phyloP scores from a whole-genome alignment of 2,888 invertebrate species.

The Spodoptera littoralis region DNA sequence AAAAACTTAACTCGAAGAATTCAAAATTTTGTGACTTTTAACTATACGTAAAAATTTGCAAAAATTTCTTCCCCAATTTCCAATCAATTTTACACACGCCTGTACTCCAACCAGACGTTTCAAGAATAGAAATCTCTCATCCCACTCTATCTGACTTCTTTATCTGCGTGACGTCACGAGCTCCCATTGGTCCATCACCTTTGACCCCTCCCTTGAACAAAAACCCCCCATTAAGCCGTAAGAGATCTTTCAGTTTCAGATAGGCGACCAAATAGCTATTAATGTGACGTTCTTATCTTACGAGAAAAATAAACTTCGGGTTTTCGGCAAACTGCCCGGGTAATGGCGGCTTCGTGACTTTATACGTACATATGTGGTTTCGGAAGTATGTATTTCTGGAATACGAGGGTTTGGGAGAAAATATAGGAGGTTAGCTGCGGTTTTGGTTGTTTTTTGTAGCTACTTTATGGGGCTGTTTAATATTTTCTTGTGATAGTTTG shows the following conservation, averaged over 20 bases:
- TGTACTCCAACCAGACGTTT: slow-evolving; percentile 69
- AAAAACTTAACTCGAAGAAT: too few relatives aligned
- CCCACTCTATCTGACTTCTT: slow-evolving; percentile 70
- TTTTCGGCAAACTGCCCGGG: slow-evolving; percentile 34
- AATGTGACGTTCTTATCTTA: slow-evolving; percentile 71
- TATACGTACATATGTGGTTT: slow-evolving; percentile 29
- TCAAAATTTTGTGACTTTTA: too few relatives aligned
- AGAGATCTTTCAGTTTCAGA: slow-evolving; percentile 81
- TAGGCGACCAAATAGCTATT: slow-evolving; percentile 71
- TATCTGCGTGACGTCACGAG: slow-evolving; percentile 67
- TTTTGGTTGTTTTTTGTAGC: not conserved
- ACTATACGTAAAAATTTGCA: too few relatives aligned
- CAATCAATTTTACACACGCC: slow-evolving; percentile 52
- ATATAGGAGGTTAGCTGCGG: not conserved
- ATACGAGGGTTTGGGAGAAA: not conserved
- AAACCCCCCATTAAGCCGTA: slow-evolving; percentile 86
- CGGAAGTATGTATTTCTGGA: slow-evolving; percentile 32
- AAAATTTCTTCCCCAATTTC: not conserved
- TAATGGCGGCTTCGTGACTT: slow-evolving; percentile 51
- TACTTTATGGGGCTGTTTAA: too few relatives aligned
- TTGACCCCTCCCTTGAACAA: slow-evolving; percentile 86
- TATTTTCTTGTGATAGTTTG: too few relatives aligned
- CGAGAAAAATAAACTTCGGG: slow-evolving; percentile 45
- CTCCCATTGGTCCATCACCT: slow-evolving; percentile 83
- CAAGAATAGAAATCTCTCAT: slow-evolving; percentile 81